phyloP scores from a whole-genome alignment of 2,113 vertebrate genomes.

The Dasyprocta punctata region DNA sequence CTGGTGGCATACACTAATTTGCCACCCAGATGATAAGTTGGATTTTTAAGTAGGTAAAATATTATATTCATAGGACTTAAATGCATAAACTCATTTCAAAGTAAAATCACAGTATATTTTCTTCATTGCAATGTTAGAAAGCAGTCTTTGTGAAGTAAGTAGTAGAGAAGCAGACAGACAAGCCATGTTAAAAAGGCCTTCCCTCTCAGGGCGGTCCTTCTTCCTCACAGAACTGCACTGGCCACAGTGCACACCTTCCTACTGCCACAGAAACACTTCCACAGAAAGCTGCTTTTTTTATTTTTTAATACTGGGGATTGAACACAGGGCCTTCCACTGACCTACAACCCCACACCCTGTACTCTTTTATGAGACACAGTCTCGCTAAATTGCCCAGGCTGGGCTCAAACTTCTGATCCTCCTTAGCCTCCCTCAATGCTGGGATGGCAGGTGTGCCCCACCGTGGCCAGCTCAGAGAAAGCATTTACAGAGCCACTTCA shows the following conservation, averaged over 20 bases:
- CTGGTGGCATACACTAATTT: not conserved
- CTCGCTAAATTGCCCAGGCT: not conserved
- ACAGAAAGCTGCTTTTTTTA: not conserved
- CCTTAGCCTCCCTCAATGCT: not conserved
- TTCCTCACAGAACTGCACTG: not conserved
- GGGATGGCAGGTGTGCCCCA: not conserved
- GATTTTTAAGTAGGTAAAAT: not conserved
- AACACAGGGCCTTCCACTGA: not conserved
- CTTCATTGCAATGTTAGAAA: conserved; percentile 18
- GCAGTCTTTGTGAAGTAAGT: not conserved
- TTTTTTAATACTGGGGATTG: not conserved
- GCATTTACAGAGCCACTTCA: not conserved
- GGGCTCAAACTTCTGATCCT: not conserved
- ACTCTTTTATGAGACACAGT: not conserved
- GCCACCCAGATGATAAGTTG: not conserved
- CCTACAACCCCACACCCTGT: not conserved
- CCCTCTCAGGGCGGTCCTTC: not conserved
- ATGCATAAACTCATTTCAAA: not conserved
- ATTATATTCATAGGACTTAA: not conserved
- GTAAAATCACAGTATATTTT: not conserved
- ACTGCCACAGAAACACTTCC: not conserved
- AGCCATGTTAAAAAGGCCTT: not conserved
- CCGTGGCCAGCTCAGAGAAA: not conserved
- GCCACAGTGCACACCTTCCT: not conserved
- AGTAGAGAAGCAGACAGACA: not conserved